Evolutionary conservation across 2,888 invertebrate genomes (phyloP).

Genomic region (Harpalus rufipes): DNA sequence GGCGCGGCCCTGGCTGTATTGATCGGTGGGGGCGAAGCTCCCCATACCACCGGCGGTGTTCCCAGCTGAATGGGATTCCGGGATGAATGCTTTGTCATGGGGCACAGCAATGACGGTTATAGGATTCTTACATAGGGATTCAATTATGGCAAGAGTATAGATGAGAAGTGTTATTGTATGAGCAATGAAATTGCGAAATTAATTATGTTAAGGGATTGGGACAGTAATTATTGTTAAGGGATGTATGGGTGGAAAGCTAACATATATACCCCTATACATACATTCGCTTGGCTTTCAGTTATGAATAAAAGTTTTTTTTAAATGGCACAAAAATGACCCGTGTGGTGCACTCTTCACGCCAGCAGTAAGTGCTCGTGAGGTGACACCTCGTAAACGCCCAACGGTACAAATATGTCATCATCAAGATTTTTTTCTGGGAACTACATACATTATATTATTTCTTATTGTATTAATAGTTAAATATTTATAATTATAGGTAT

Average conservation of each 20-base stretch:
- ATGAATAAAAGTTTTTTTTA: no score
- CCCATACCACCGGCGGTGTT: not conserved
- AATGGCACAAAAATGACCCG: no score
- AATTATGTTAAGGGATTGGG: not conserved
- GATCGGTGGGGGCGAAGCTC: not conserved
- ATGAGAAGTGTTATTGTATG: not conserved
- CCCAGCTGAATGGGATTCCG: not conserved
- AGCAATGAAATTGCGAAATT: not conserved
- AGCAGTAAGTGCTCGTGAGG: no score
- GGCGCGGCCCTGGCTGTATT: constrained; percentile 19
- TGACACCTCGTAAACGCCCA: no score
- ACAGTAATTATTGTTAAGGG: not conserved
- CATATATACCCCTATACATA: no score
- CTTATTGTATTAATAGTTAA: no score
- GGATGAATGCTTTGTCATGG: constrained; percentile 5
- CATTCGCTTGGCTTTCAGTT: no score
- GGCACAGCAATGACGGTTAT: not conserved
- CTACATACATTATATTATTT: no score
- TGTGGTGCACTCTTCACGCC: no score
- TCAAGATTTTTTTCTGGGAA: no score
- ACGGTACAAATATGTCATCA: no score
- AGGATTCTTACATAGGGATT: not conserved
- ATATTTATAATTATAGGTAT: no score
- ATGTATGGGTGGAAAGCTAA: not conserved
- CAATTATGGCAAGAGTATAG: not conserved